A percentile compares a stretch with the other conserved stretches of the same genome.
Conservation (phyloP, 2,797 vertebrate species). For the Epinephelus coioides region DNA sequence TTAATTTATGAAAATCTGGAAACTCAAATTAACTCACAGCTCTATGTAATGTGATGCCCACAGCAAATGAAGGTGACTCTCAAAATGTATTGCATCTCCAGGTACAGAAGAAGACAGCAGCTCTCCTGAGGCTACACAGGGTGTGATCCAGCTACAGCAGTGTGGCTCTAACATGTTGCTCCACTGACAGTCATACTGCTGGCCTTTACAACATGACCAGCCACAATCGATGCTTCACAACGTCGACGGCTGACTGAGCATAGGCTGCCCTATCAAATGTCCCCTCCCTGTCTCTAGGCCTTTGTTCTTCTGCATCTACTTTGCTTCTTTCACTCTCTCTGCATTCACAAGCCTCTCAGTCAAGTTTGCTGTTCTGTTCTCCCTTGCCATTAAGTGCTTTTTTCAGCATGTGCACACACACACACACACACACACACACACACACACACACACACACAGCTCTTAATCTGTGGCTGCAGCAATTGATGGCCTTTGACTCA, state of each 20-base stretch:
- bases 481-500: slow-evolving; percentile 10
- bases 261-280: slow-evolving; percentile 50
- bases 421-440: background rate
- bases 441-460: background rate
- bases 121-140: background rate
- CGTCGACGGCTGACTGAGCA: slow-evolving; percentile 35
- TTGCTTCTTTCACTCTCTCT: slow-evolving; percentile 17
- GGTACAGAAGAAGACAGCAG: background rate
- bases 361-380: background rate
- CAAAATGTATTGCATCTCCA: background rate
- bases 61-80: background rate
- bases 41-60: background rate
- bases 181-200: slow-evolving; percentile 15
- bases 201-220: slow-evolving; percentile 14
- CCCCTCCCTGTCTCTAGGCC: background rate
- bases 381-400: background rate
- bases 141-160: background rate
- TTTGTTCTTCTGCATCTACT: slow-evolving; percentile 6
- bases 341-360: slow-evolving; percentile 1
- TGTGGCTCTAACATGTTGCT: slow-evolving; percentile 6
- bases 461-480: background rate
- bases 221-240: slow-evolving; percentile 44
- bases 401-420: background rate
- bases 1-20: background rate
- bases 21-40: background rate